Conservation (phyloP, 2,797 vertebrate species). For the Poecilia gillii region DNA sequence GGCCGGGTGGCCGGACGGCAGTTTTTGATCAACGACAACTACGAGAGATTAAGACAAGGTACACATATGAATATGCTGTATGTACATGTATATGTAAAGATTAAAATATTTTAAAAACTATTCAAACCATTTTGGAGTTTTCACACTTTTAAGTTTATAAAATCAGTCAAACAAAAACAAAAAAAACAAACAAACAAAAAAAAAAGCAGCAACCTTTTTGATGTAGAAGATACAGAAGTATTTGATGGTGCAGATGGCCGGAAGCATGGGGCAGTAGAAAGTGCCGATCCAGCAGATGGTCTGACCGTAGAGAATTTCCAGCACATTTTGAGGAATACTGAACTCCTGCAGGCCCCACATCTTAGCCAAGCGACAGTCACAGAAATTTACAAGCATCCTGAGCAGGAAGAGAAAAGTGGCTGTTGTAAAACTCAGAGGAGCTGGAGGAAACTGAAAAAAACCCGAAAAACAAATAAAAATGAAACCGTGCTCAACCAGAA, state of each 20-base stretch:
- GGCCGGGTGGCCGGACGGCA: constrained; percentile 87
- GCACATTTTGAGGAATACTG: constrained; percentile 90
- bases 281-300: constrained; percentile 98
- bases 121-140: not conserved
- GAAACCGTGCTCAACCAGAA: not conserved
- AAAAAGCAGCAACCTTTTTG: constrained; percentile 85
- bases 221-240: constrained; percentile 95
- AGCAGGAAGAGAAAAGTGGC: constrained; percentile 5
- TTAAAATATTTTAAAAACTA: not conserved
- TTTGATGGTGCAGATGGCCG: constrained; percentile 92
- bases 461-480: not conserved
- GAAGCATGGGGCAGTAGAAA: constrained; percentile 93
- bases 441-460: not conserved
- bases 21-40: constrained; percentile 89
- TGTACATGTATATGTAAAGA: not conserved
- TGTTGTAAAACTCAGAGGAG: not conserved
- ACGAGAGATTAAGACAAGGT: not conserved
- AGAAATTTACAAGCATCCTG: constrained; percentile 90
- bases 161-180: not conserved
- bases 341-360: constrained; percentile 93
- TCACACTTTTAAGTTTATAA: not conserved
- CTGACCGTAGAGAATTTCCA: constrained; percentile 94
- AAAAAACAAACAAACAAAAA: too few relatives aligned
- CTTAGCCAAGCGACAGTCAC: constrained; percentile 80
- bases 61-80: not conserved